These are phyloP conservation scores for Ophiothrix spiculata DNA, from an alignment of 35 echinoderm and acorn worm genomes.

Conservation along the genomic window DNA sequence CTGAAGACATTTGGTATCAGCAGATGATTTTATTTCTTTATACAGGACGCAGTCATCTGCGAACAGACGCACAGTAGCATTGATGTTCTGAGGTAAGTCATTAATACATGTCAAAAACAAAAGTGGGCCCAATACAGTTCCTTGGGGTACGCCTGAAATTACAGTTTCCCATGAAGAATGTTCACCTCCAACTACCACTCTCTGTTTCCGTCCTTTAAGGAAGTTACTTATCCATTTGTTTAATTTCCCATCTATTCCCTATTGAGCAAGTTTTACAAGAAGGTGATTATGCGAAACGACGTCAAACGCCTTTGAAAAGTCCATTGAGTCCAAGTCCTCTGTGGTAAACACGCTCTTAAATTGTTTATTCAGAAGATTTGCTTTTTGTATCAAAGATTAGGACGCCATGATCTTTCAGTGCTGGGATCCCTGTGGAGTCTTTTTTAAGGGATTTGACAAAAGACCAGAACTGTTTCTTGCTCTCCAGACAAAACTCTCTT, in stretches of 20 bases:
- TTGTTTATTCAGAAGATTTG: too few species aligned
- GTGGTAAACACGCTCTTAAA: too few species aligned
- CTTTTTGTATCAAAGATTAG: too few species aligned
- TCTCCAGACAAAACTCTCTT: too few species aligned
- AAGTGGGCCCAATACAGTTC: neutral
- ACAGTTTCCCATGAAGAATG: neutral
- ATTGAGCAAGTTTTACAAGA: neutral
- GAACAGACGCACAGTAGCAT: neutral
- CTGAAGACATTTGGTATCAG: neutral
- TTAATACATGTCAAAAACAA: neutral
- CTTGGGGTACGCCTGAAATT: neutral
- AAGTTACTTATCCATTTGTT: neutral
- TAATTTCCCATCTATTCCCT: too few species aligned
- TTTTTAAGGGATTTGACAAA: too few species aligned
- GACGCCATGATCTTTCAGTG: too few species aligned
- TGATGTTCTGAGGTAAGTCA: neutral
- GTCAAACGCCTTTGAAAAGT: neutral
- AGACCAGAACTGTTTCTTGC: too few species aligned
- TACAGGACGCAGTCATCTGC: neutral
- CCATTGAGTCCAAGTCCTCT: too few species aligned
- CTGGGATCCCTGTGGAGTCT: too few species aligned
- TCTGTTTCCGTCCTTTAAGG: neutral
- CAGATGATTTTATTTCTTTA: neutral
- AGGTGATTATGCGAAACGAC: neutral
- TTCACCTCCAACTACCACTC: neutral